phyloP scores from a whole-genome alignment of 2,113 vertebrate genomes.

The Pomatostomus ruficeps region DNA sequence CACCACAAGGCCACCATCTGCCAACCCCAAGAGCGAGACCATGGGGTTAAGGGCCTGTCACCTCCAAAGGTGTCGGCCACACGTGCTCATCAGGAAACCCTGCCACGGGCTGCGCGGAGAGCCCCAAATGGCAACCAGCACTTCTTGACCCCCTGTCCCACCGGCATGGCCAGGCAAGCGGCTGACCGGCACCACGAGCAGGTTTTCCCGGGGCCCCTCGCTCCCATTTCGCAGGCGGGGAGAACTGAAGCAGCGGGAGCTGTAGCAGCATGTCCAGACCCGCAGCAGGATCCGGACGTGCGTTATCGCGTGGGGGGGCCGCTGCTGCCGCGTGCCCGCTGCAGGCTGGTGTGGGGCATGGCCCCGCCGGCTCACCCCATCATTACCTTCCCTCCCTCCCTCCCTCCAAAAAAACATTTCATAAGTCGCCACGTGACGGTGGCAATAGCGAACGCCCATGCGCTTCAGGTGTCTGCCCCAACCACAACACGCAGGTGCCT shows the following conservation, averaged over 20 bases:
- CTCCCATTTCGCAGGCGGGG: not conserved
- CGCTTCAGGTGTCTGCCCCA: constrained; percentile 7
- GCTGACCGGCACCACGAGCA: not conserved
- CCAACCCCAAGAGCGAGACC: not conserved
- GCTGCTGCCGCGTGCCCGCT: not conserved
- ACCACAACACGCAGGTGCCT: constrained; percentile 23
- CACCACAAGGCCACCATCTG: not conserved
- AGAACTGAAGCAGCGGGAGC: not conserved
- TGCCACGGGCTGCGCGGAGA: fast-evolving
- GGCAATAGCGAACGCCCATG: constrained; percentile 33
- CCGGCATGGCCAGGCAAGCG: fast-evolving
- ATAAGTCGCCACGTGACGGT: constrained; percentile 43
- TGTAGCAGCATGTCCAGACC: not conserved
- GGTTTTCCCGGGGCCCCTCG: not conserved
- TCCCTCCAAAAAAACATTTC: constrained; percentile 61
- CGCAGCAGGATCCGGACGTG: not conserved
- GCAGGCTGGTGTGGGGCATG: constrained; percentile 1
- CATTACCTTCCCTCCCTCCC: constrained; percentile 29
- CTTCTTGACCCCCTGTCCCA: fast-evolving
- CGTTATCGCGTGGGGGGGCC: not conserved
- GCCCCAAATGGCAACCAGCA: fast-evolving
- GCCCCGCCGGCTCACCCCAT: constrained; percentile 42
- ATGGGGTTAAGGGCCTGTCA: fast-evolving
- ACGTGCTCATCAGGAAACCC: fast-evolving
- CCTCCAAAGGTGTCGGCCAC: not conserved